Evolutionary conservation across 2,113 vertebrate genomes (phyloP), one percentile per base, ranked within the genome.

Genomic region (Elgaria multicarinata): DNA sequence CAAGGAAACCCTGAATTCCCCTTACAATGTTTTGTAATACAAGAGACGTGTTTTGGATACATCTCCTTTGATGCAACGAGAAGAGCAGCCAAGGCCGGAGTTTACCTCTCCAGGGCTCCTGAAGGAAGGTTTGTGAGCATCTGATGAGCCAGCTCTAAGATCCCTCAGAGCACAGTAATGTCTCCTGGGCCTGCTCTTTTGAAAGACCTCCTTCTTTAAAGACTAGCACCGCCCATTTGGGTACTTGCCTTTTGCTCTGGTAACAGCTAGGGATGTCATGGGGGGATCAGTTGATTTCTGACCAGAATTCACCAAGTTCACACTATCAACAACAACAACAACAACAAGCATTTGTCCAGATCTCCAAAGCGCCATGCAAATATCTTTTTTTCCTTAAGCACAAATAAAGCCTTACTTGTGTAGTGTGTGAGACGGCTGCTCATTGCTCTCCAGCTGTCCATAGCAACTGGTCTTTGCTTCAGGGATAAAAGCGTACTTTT

Each of bases 381-480:
- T 8, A 74, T 6, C 31, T 10, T 36, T 4, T 1, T 26, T 42
- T 6, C 53, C 24, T 88, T 20, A 36, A 46, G 9, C 18, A 33
- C 12, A 36, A 31, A 74, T 4, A 2, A 79, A 87, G 3, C 33
- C 98, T 98, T 97, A 99, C 99, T 98, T 98, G 95, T 99, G 98
- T 76, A 99, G 93, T 0, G 98, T 99, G 67, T 98, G 99, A 67
- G 97, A 96, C 0, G 99, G 99, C 26, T 95, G 89, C 71, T 99
- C 98, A 0, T 94, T 97, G 91, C 98, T 98, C 95, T 99, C 99
- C 82, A 94, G 93, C 33, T 99, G 98, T 53, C 98, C 98, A 0
- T 99, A 99, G 95, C 99, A 99, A 96, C 98, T 99, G 0, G 98
- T 97, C 93, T 97, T 99, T 42, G 98, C 98, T 89, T 99, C 99